Percentiles rank a stretch among this genome's conserved stretches.
Evolutionary conservation across 2,888 invertebrate species (phyloP).

Genomic region (Macrophya annulata): DNA sequence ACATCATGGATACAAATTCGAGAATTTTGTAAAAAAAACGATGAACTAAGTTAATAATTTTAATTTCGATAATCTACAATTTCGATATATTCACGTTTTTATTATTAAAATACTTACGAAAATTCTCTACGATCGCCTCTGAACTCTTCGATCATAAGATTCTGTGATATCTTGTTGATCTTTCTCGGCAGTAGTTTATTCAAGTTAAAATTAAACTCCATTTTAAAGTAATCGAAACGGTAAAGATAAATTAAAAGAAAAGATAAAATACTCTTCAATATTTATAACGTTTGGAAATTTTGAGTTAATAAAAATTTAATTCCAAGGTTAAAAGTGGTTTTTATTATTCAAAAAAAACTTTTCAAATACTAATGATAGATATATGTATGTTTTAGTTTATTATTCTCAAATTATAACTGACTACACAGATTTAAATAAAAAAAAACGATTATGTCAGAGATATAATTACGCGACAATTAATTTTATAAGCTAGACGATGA

Average conservation of each 20-base stretch:
- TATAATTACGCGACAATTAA: background rate
- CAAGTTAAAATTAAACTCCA: conserved; percentile 78
- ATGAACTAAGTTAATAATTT: too few species aligned
- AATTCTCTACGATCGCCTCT: conserved; percentile 75
- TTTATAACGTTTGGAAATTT: too few species aligned
- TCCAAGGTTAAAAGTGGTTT: too few species aligned
- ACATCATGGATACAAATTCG: background rate
- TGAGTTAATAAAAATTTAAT: too few species aligned
- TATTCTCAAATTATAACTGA: background rate
- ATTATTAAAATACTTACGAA: conserved; percentile 70
- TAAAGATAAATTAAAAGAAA: too few species aligned
- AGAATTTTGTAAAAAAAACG: too few species aligned
- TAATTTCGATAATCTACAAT: too few species aligned
- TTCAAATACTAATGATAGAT: too few species aligned
- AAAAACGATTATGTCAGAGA: background rate
- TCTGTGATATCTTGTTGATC: conserved; percentile 77
- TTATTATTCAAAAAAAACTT: too few species aligned
- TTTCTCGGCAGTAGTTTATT: conserved; percentile 75
- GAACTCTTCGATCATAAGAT: conserved; percentile 75
- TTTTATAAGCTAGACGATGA: background rate
- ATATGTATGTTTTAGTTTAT: too few species aligned
- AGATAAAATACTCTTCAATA: too few species aligned
- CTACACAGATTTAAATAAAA: background rate
- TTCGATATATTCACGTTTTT: too few species aligned
- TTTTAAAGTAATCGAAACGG: conserved; percentile 57